These are phyloP conservation scores for Loriculus beryllinus DNA, from an alignment of 2,797 vertebrate genomes.

Conservation along the genomic window DNA sequence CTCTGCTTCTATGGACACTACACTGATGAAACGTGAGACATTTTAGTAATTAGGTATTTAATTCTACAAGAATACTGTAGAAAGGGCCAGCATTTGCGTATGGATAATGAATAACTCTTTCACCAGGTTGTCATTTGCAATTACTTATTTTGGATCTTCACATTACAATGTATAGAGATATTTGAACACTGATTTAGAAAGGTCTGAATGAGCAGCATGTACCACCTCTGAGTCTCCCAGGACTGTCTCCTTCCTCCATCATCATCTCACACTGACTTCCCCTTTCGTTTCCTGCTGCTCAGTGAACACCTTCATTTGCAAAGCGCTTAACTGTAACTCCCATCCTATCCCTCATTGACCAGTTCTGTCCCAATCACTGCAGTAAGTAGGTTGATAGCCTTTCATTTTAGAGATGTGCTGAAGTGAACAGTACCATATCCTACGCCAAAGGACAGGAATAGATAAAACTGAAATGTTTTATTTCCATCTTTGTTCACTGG, in stretches of 20 bases:
- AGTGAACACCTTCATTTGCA: neutral
- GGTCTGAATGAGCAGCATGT: neutral
- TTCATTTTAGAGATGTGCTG: rapidly evolving
- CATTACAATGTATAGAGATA: neutral
- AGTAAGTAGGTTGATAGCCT: neutral
- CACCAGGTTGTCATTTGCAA: neutral
- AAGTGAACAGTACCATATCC: neutral
- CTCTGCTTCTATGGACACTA: neutral
- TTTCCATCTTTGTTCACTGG: neutral
- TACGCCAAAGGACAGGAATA: neutral
- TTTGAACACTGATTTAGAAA: neutral
- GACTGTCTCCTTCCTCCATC: neutral
- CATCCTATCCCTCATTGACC: neutral
- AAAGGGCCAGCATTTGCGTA: neutral
- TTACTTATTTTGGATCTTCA: neutral
- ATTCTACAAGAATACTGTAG: neutral
- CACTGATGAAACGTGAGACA: neutral
- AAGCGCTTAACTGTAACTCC: neutral
- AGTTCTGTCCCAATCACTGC: neutral
- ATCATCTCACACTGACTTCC: neutral
- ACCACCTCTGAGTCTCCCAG: neutral
- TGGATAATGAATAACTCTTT: neutral
- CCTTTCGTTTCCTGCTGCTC: neutral
- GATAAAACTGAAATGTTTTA: neutral
- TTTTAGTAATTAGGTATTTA: neutral